Evolutionary conservation across 2,113 vertebrate genomes (phyloP).

Genomic region (Nesogale talazaci): DNA sequence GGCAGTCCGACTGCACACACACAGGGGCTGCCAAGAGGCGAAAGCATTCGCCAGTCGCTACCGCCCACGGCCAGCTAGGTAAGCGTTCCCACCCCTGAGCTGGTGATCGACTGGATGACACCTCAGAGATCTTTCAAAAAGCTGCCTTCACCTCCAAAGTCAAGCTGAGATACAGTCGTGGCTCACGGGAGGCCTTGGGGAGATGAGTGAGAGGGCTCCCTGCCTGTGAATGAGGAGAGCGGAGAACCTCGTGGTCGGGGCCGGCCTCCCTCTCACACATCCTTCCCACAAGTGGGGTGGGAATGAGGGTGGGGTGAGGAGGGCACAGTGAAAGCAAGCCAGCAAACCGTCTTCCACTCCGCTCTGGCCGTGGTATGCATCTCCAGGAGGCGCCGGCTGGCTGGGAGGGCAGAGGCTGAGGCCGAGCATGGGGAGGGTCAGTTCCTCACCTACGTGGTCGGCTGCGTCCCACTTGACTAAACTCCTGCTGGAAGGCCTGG

Average conservation of each 20-base stretch:
- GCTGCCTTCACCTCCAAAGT: not conserved
- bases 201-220: not conserved
- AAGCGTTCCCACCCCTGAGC: not conserved
- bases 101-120: not conserved
- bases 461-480: conserved; percentile 84
- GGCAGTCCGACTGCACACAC: not conserved
- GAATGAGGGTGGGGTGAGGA: not conserved
- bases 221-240: too few relatives aligned
- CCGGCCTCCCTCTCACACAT: not conserved
- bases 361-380: conserved; percentile 70
- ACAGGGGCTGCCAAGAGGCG: not conserved
- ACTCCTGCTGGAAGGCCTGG: conserved; percentile 81
- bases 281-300: not conserved
- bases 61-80: not conserved
- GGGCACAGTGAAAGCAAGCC: not conserved
- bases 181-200: not conserved
- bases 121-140: not conserved
- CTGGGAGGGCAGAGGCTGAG: conserved; percentile 69
- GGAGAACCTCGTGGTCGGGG: not conserved
- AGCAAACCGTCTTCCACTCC: conserved; percentile 16
- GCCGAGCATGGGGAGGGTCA: conserved; percentile 40
- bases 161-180: not conserved
- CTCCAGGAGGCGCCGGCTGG: conserved; percentile 79
- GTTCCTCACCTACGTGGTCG: conserved; percentile 86
- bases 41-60: not conserved